Conservation (phyloP, 2,888 invertebrate genomes). For the Lasioglossum villosulum region DNA sequence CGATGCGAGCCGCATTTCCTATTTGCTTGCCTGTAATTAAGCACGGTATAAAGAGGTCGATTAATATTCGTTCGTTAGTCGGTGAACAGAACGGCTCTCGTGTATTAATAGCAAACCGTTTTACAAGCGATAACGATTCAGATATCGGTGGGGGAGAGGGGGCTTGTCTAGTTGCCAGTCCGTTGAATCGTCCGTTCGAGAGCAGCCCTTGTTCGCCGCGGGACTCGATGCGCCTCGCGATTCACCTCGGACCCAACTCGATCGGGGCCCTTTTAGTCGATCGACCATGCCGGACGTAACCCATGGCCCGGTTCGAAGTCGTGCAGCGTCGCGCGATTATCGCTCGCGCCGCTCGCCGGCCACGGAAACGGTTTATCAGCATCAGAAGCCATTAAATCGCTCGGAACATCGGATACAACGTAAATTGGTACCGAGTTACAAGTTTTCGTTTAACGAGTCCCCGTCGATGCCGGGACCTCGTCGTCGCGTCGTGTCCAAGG, state of each 20-base stretch:
- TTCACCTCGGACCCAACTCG: neutral
- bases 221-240: constrained; percentile 1
- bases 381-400: constrained; percentile 67
- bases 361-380: constrained; percentile 68
- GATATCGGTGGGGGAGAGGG: neutral
- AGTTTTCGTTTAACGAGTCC: constrained; percentile 60
- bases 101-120: constrained; percentile 20
- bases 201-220: constrained; percentile 3
- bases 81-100: neutral
- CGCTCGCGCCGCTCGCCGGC: constrained; percentile 10
- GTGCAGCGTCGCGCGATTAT: constrained; percentile 35
- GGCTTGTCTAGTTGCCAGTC: neutral
- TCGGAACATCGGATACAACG: constrained; percentile 61
- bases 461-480: constrained; percentile 30
- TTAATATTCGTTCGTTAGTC: constrained; percentile 55
- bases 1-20: constrained; percentile 7
- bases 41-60: constrained; percentile 23
- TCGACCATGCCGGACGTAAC: constrained; percentile 36
- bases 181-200: constrained; percentile 5
- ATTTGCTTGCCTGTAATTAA: constrained; percentile 29
- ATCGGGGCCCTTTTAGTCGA: constrained; percentile 41
- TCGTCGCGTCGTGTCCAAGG: constrained; percentile 28
- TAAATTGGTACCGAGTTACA: constrained; percentile 70
- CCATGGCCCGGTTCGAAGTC: constrained; percentile 18
- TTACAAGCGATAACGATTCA: constrained; percentile 11